Percentiles rank a stretch among this genome's conserved stretches.
phyloP scores from a whole-genome alignment of 2,888 invertebrate genomes.

The Emesis furor region DNA sequence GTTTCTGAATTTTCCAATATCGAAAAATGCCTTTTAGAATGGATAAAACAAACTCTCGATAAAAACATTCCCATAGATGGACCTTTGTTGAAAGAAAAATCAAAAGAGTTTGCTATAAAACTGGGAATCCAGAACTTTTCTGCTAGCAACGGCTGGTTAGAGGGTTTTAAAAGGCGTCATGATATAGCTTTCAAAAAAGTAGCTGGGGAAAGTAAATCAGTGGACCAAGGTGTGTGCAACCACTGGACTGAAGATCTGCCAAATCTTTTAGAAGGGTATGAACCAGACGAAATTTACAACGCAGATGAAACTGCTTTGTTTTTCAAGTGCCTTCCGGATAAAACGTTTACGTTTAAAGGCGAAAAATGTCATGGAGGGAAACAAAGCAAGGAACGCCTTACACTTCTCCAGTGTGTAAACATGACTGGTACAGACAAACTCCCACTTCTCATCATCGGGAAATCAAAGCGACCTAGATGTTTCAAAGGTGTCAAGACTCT shows the following conservation, averaged over 20 bases:
- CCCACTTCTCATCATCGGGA: conserved; percentile 21
- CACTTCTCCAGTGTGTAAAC: conserved; percentile 60
- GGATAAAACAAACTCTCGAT: conserved; percentile 44
- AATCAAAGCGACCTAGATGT: conserved; percentile 65
- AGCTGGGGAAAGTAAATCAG: conserved; percentile 69
- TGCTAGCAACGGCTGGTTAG: conserved; percentile 72
- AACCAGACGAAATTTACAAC: conserved; percentile 49
- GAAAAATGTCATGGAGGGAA: conserved; percentile 65
- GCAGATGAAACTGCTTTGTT: conserved; percentile 46
- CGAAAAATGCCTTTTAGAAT: conserved; percentile 42
- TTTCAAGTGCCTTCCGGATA: conserved; percentile 46
- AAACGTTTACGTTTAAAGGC: conserved; percentile 58
- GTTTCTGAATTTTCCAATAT: conserved; percentile 35
- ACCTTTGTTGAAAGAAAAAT: conserved; percentile 40
- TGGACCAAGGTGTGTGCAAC: conserved; percentile 33
- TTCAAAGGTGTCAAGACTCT: conserved; percentile 55
- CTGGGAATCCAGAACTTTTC: conserved; percentile 43
- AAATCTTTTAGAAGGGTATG: conserved; percentile 35
- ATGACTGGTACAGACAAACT: conserved; percentile 65
- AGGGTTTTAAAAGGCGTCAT: conserved; percentile 66
- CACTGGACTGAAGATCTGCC: conserved; percentile 38
- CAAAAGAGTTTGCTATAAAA: conserved; percentile 41
- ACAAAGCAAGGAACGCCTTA: conserved; percentile 65
- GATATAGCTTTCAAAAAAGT: conserved; percentile 70
- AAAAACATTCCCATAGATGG: conserved; percentile 44